Evolutionary conservation across 2,797 vertebrate species (phyloP).

Genomic region (Syngnathus acus): DNA sequence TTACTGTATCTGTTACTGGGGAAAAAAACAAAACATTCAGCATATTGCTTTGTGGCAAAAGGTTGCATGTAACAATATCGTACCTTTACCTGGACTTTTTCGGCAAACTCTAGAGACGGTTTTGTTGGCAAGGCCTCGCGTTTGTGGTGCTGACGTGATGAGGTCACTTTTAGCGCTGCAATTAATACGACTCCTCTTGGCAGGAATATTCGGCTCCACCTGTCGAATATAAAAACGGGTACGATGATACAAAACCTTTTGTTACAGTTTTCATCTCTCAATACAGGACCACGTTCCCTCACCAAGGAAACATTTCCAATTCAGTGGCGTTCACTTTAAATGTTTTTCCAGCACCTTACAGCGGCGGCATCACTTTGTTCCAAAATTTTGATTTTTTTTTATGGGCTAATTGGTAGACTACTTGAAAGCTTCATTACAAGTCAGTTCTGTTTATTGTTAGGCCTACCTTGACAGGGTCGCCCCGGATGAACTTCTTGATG

Average conservation of each 20-base stretch:
- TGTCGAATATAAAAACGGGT: conserved; percentile 47
- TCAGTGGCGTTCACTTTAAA: background rate
- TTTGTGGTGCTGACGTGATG: conserved; percentile 88
- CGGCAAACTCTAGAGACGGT: conserved; percentile 80
- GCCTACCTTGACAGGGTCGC: conserved; percentile 88
- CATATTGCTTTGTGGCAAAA: conserved; percentile 5
- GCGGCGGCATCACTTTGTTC: background rate
- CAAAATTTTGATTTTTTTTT: too few relatives aligned
- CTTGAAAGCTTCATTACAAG: background rate
- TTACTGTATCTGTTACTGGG: conserved; percentile 71
- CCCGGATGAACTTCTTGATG: conserved; percentile 95
- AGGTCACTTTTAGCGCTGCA: conserved; percentile 83
- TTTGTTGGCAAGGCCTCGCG: conserved; percentile 83
- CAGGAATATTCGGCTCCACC: conserved; percentile 93
- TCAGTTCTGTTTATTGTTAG: background rate
- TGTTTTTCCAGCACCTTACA: background rate
- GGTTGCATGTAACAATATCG: background rate
- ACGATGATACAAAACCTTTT: background rate
- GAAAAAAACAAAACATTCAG: background rate
- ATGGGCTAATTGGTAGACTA: background rate
- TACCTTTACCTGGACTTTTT: conserved; percentile 93
- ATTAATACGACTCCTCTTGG: conserved; percentile 89
- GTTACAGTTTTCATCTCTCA: background rate
- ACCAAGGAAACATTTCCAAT: background rate
- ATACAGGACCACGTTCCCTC: background rate